A percentile compares a stretch with the other conserved stretches of the same genome.
phyloP scores from a whole-genome alignment of 2,888 invertebrate species.

The Sesamia inferens region DNA sequence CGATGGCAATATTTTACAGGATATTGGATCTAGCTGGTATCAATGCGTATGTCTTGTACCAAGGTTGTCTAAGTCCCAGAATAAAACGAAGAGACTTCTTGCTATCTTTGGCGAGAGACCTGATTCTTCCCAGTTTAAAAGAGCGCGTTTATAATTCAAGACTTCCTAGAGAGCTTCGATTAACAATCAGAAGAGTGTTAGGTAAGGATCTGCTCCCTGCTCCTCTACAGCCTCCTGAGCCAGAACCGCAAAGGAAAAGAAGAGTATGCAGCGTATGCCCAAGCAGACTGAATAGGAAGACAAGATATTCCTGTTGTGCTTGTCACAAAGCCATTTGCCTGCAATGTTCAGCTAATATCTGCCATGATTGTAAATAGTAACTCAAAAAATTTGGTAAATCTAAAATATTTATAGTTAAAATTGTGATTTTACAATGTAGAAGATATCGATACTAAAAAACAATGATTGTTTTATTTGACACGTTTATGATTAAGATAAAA shows the following conservation, averaged over 20 bases:
- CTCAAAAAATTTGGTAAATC: background rate
- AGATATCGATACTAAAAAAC: too few relatives aligned
- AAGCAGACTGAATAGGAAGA: conserved; percentile 7
- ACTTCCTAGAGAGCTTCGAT: conserved; percentile 23
- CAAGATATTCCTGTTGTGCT: conserved; percentile 10
- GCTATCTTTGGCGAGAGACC: conserved; percentile 19
- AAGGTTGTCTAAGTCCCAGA: conserved; percentile 15
- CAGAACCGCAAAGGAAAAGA: background rate
- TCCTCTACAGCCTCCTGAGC: background rate
- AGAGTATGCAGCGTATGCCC: conserved; percentile 4
- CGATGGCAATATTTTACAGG: conserved; percentile 20
- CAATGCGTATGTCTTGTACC: conserved; percentile 20
- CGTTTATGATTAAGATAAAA: background rate
- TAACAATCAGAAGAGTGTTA: conserved; percentile 1
- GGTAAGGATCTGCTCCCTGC: conserved; percentile 18
- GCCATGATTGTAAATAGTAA: conserved; percentile 10
- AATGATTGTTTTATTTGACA: background rate
- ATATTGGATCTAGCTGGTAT: conserved; percentile 16
- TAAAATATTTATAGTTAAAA: background rate
- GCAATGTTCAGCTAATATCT: conserved; percentile 22
- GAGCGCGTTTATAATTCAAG: conserved; percentile 6
- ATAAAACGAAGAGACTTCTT: conserved; percentile 12
- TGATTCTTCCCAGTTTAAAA: conserved; percentile 19
- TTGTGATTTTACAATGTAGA: too few relatives aligned
- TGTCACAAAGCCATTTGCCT: conserved; percentile 16